Base-by-base conservation (phyloP, 2,888 invertebrate genomes). In the Amphipoea lucens region DNA sequence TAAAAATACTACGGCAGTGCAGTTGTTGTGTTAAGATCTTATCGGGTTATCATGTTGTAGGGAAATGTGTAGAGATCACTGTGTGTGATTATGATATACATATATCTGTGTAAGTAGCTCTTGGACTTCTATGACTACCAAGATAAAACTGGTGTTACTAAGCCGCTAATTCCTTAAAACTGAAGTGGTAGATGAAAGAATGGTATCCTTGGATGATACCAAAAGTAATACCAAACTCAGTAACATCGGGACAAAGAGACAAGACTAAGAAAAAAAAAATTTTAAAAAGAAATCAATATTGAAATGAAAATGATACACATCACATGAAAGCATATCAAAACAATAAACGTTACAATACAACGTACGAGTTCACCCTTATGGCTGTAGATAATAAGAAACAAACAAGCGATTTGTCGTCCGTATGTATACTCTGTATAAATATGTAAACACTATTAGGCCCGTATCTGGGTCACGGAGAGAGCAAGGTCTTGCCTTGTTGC, bases 401-500 rank as follows among this genome's bases (percentile, higher is more conserved):
- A 91, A 90, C 88, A 90, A 79, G 75, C 74, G 85, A 85, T 85
- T 88, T 87, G 88, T 86, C 86, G 86, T 82, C 83, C 71, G 78
- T 85, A 83, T 85, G 82, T 86, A 84, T 81, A 79, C 75, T 62
- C 57, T 74, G 83, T 84, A 86, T 88, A 87, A 85, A 86, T 86
- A 91, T 89, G 90, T 91, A 91, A 90, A 92, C 91, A 90, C 81
- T 90, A 90, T 90, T 91, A 90, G 88, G 88, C 84, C 82, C 60
- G 85, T 88, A 93, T 90, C 89, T 93, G 87, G 93, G 94, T 93
- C 94, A 94, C 87, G 92, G 93, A 92, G 91, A 92, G 91, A 92
- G 90, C 91, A 90, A 92, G 93, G 92, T 89, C 87, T 83, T 81
- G 51, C 17, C 79, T 60, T 68, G 78, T 78, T n/a, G 65, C 76